Conservation (phyloP, 2,113 vertebrate species). For the Toxostoma redivivum region DNA sequence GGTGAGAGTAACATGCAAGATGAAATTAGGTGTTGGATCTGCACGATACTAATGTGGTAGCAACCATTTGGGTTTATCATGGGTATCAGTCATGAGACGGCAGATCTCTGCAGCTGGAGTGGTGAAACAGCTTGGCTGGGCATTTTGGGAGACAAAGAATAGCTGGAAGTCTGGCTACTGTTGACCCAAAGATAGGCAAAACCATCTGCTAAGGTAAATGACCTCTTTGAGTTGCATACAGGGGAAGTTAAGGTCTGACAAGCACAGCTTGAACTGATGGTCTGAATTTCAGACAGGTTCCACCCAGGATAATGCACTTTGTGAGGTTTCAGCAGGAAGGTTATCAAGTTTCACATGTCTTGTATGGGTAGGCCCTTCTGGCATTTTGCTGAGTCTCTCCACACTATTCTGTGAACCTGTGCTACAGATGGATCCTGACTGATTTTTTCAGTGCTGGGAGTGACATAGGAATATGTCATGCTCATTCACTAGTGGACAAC, state of each 20-base stretch:
- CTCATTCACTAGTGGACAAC: not conserved
- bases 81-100: not conserved
- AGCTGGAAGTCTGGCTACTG: not conserved
- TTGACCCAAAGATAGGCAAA: not conserved
- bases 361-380: not conserved
- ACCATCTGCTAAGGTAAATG: not conserved
- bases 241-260: not conserved
- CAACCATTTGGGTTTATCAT: not conserved
- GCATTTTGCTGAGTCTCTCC: not conserved
- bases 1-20: not conserved
- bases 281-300: not conserved
- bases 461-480: not conserved
- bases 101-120: not conserved
- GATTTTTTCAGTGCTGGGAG: not conserved
- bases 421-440: not conserved
- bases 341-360: not conserved
- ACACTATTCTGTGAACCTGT: not conserved
- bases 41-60: not conserved
- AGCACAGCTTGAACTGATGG: accelerated
- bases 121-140: not conserved
- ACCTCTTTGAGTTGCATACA: accelerated
- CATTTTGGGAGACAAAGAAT: not conserved
- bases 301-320: not conserved
- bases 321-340: not conserved
- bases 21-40: not conserved